phyloP scores from a whole-genome alignment of 2,797 vertebrate genomes.

The Characodon lateralis region DNA sequence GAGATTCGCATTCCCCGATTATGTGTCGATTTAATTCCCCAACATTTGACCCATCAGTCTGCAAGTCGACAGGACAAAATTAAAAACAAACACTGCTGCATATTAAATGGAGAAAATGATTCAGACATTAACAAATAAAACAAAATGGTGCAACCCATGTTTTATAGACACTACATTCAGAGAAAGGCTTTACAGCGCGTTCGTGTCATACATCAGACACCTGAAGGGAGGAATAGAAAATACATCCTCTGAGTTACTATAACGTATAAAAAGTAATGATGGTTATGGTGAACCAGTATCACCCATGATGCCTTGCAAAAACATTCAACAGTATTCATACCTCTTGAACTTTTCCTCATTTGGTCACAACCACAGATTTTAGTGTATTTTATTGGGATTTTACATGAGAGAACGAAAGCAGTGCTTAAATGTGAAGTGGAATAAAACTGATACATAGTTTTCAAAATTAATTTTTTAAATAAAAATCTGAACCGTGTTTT shows the following conservation, averaged over 20 bases:
- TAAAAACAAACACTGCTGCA: conserved; percentile 38
- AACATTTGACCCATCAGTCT: conserved; percentile 14
- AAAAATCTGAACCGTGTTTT: background rate
- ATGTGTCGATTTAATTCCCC: background rate
- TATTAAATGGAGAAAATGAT: conserved; percentile 48
- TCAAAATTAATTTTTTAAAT: background rate
- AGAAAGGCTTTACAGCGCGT: conserved; percentile 77
- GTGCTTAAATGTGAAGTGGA: no score
- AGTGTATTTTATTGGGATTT: background rate
- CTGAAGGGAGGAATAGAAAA: conserved; percentile 70
- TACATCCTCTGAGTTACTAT: conserved; percentile 80
- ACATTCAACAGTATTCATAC: background rate
- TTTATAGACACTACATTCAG: conserved; percentile 79
- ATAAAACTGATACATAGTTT: no score
- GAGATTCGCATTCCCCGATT: conserved; percentile 55
- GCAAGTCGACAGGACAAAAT: conserved; percentile 10
- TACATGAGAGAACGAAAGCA: background rate
- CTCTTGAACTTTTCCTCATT: conserved; percentile 4
- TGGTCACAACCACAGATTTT: background rate
- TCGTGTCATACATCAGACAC: conserved; percentile 67
- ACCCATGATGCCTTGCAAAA: background rate
- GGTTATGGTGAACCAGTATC: conserved; percentile 55
- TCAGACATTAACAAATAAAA: conserved; percentile 32
- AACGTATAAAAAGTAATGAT: conserved; percentile 80
- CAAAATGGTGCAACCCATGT: conserved; percentile 47